Evolutionary conservation across 1,140 invertebrate species (phyloP), one percentile per base, ranked within the genome.

Genomic region (Holcopasites calliopsidis): DNA sequence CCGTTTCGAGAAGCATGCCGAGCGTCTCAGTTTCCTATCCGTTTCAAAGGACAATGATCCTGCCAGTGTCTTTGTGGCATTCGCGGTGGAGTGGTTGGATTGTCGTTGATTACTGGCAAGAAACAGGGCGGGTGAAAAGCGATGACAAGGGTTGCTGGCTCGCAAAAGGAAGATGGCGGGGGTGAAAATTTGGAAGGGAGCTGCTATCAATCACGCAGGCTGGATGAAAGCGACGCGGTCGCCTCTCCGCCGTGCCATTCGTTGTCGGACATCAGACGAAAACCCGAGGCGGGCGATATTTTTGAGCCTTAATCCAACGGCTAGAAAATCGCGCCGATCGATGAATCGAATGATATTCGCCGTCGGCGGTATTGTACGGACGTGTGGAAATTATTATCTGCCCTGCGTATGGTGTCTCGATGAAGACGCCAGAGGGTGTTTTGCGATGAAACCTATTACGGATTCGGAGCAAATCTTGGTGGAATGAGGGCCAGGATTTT

Each of bases 1-100:
- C 42, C 40, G 52, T 58, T 72, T 68, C 66, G 44, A 71, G 52
- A 23, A 72, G 54, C 26, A 73, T 13, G 58, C 52, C 52, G 23
- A 42, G 33, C 31, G 49, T 70, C 76, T 66, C 71, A 73, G 73
- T 50, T 62, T 64, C 68, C 64, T 64, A 83, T 80, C 73, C 77
- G 57, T 83, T 84, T 84, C 82, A 80, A 83, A 83, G 82, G 74
- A 84, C 82, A 84, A 84, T 84, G 61, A 81, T 84, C 73, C 60
- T 47, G 65, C 50, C 77, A 84, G 73, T 84, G 82, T 83, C 81
- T 84, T 84, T 84, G 82, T 84, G 62, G 66, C 77, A 77, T 65
- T 62, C 74, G 73, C 69, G 71, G 80, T 80, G 82, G 84, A 80
- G 61, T 65, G 64, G 68, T 58, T 72, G 80, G 72, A 58, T 80